phyloP scores from a whole-genome alignment of 2,888 invertebrate genomes.

The Stegophylla sp. region DNA sequence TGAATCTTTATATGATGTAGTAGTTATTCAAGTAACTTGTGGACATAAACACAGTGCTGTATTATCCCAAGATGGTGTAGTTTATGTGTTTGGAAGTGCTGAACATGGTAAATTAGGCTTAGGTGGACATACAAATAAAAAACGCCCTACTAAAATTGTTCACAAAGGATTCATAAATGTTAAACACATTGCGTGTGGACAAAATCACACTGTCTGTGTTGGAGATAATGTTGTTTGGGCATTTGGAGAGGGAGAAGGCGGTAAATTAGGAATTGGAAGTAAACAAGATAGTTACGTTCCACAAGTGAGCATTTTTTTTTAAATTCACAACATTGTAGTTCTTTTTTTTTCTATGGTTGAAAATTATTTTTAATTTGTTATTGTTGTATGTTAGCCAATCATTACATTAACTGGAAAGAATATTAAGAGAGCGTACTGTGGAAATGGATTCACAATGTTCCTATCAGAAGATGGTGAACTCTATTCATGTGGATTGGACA shows the following conservation, averaged over 20 bases:
- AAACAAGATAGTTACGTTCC: constrained; percentile 67
- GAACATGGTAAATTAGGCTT: constrained; percentile 72
- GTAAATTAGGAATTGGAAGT: constrained; percentile 69
- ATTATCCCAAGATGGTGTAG: constrained; percentile 71
- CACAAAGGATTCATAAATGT: constrained; percentile 65
- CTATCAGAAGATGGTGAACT: constrained; percentile 70
- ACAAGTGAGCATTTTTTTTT: constrained; percentile 63
- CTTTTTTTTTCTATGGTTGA: neutral
- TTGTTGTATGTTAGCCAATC: constrained; percentile 65
- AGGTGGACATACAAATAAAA: constrained; percentile 71
- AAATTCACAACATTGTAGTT: neutral
- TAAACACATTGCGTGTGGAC: constrained; percentile 69
- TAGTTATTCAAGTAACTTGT: constrained; percentile 70
- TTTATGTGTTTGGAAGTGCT: constrained; percentile 73
- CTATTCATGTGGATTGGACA: constrained; percentile 71
- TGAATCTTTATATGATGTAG: constrained; percentile 71
- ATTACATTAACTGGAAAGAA: constrained; percentile 68
- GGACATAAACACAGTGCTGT: constrained; percentile 74
- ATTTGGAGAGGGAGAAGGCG: constrained; percentile 74
- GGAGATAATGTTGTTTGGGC: constrained; percentile 72
- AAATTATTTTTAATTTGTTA: constrained; percentile 19
- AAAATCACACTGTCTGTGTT: constrained; percentile 72
- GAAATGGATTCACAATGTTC: constrained; percentile 72
- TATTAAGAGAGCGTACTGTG: constrained; percentile 71
- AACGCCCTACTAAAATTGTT: constrained; percentile 70